A percentile compares a stretch with the other conserved stretches of the same genome.
Conservation (phyloP, 2,113 vertebrate species). For the Engystomops pustulosus region DNA sequence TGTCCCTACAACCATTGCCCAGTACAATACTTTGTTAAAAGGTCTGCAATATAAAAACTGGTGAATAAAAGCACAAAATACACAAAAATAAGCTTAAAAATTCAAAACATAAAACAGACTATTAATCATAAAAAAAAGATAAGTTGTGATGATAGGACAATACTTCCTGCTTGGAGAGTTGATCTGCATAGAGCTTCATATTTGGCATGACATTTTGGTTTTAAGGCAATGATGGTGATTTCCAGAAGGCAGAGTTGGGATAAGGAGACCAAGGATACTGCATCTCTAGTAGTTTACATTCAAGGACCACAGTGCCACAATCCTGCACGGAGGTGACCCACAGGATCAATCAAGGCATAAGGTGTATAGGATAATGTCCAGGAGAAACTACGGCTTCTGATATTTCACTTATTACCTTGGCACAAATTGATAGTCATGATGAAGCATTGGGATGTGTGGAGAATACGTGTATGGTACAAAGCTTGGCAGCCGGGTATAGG, state of each 20-base stretch:
- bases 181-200: background rate
- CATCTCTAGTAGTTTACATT: background rate
- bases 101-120: background rate
- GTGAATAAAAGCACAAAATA: background rate
- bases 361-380: background rate
- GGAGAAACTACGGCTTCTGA: background rate
- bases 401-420: background rate
- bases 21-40: background rate
- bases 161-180: background rate
- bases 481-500: background rate
- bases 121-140: background rate
- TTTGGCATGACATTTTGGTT: background rate
- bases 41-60: background rate
- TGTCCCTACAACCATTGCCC: background rate
- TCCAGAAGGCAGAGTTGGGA: background rate
- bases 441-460: background rate
- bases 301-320: no score
- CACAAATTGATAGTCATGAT: background rate
- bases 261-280: background rate
- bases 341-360: background rate
- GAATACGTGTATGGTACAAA: background rate
- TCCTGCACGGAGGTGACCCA: background rate
- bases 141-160: background rate
- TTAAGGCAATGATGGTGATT: conserved; percentile 2
- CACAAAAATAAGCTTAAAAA: background rate